Base-by-base conservation (phyloP, 2,797 vertebrate genomes). In the Neosilurus hyrtlii region DNA sequence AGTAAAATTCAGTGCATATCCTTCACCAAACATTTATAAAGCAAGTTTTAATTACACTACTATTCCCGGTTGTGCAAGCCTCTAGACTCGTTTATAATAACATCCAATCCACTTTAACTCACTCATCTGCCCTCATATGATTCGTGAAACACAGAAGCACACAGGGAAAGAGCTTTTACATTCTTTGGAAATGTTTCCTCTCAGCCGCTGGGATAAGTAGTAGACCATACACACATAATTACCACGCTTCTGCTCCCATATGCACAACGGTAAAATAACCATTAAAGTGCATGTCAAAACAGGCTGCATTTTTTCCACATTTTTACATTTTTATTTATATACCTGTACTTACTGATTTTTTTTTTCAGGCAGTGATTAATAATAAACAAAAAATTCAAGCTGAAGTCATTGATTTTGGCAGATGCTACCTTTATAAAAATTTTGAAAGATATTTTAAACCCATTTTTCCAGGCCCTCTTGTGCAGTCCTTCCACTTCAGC, bases 1-100 rank as follows among this genome's bases (percentile, higher is more conserved):
- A 66, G 74, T 78, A 62, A 70, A 76, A 83, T 62, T 37, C 20
- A 35, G 57, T 35, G 59, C 30, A n/a, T 16, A 72, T 63, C 57
- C 57, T 73, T 79, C 75, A 63, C 66, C 82, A 79, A 83, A 72
- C 57, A 79, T 79, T 77, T 65, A 51, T 65, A 79, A 79, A 83
- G 66, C 51, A 52, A 20, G 56, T 79, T 83, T 83, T 79, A 83
- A 83, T 83, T 63, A 83, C 68, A 35, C 52, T 72, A 20, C 43
- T 79, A 24, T 79, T 79, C 82, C 75, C 82, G 2, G 16, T 54
- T 43, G 82, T 37, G 49, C 24, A 54, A 11, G 49, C 82, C 61
- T 68, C 75, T 43, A 83, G 82, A 79, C 66, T 83, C 74, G 12
- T 18, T 79, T 71, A 78, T 71, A 83, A 78, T 62, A 71, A 61